Evolutionary conservation across 2,113 vertebrate genomes (phyloP).

Genomic region (Platichthys stellatus): DNA sequence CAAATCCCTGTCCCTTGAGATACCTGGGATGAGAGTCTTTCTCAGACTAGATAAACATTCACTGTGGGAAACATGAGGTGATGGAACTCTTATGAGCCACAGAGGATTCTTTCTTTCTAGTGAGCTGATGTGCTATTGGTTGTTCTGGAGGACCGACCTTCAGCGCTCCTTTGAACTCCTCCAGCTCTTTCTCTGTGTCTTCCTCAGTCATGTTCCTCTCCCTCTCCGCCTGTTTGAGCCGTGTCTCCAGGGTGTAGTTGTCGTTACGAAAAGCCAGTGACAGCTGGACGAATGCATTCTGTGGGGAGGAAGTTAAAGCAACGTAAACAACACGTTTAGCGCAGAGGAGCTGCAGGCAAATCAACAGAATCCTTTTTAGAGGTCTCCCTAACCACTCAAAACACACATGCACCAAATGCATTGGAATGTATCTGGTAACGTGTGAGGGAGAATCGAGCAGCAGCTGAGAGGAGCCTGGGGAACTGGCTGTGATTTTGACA

Average conservation of each 20-base stretch:
- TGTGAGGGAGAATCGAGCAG: constrained; percentile 14
- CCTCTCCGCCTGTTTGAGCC: constrained; percentile 93
- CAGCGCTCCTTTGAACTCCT: constrained; percentile 92
- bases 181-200: constrained; percentile 94
- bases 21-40: neutral
- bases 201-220: constrained; percentile 96
- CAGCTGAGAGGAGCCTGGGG: constrained; percentile 24
- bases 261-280: constrained; percentile 99
- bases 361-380: constrained; percentile 12
- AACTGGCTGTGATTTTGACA: constrained; percentile 51
- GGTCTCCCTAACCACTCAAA: constrained; percentile 6
- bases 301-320: constrained; percentile 64
- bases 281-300: constrained; percentile 98
- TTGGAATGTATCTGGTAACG: neutral
- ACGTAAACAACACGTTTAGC: constrained; percentile 32
- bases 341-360: constrained; percentile 12
- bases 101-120: constrained; percentile 19
- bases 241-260: constrained; percentile 95
- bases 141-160: constrained; percentile 83
- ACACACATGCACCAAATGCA: neutral
- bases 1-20: neutral
- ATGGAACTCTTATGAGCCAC: constrained; percentile 41
- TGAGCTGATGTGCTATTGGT: constrained; percentile 11
- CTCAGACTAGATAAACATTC: constrained; percentile 43
- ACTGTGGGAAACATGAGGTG: constrained; percentile 46